phyloP scores from a whole-genome alignment of 2,888 invertebrate genomes.

The Lacanobia oleracea region DNA sequence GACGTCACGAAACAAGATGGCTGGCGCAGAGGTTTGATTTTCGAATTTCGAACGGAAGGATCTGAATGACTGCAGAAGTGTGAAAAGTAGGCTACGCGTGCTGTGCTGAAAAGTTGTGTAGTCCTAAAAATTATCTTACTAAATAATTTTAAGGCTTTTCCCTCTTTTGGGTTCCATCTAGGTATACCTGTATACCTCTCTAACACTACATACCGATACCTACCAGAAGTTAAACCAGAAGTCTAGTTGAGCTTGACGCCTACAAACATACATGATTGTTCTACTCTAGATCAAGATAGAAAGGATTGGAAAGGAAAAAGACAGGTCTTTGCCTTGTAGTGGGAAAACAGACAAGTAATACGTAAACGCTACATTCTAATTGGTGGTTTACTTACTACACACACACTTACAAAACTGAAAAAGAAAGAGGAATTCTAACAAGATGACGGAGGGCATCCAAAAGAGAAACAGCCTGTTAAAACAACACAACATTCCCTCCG shows the following conservation, averaged over 20 bases:
- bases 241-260: too few relatives aligned
- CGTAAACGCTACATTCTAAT: not conserved
- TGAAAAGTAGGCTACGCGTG: not conserved
- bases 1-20: conserved; percentile 58
- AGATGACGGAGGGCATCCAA: conserved; percentile 25
- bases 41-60: conserved; percentile 18
- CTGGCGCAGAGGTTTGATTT: conserved; percentile 23
- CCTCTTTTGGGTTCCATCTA: not conserved
- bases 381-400: not conserved
- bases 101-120: too few relatives aligned
- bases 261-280: too few relatives aligned
- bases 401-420: conserved; percentile 10
- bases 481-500: conserved; percentile 63
- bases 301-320: not conserved
- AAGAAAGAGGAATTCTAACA: conserved; percentile 17
- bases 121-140: too few relatives aligned
- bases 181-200: too few relatives aligned
- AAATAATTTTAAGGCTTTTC: too few relatives aligned
- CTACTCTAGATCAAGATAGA: not conserved
- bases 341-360: not conserved
- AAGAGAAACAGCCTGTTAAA: conserved; percentile 55
- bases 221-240: too few relatives aligned
- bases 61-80: not conserved
- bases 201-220: too few relatives aligned
- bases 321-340: not conserved